Conservation (phyloP, 2,113 vertebrate genomes). For the Xerus inauris region DNA sequence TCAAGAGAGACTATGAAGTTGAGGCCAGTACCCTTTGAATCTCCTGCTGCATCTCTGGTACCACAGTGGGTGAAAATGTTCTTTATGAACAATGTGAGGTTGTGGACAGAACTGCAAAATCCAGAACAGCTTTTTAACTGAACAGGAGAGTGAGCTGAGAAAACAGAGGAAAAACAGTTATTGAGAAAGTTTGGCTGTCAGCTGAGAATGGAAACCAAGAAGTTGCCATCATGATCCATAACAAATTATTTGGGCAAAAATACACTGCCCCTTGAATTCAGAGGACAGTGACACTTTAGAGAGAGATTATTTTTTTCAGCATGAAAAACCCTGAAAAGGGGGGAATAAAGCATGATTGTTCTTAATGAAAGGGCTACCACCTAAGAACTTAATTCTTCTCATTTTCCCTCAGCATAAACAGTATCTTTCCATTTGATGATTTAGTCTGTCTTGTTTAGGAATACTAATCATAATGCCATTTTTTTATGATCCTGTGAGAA, state of each 20-base stretch:
- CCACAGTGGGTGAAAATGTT: background rate
- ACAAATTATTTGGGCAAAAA: background rate
- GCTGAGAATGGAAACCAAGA: background rate
- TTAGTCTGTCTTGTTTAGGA: slow-evolving; percentile 3
- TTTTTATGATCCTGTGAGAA: background rate
- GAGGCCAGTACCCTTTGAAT: background rate
- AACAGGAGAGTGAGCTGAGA: background rate
- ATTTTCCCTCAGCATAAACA: background rate
- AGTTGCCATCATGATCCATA: background rate
- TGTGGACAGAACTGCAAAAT: background rate
- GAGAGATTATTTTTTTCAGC: background rate
- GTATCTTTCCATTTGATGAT: background rate
- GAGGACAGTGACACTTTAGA: background rate
- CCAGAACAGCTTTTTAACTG: background rate
- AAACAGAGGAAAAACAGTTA: background rate
- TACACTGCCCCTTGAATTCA: background rate
- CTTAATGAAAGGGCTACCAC: background rate
- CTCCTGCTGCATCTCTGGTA: background rate
- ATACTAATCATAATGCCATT: background rate
- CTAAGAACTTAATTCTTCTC: background rate
- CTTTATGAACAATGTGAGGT: background rate
- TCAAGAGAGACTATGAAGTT: background rate
- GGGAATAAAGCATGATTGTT: background rate
- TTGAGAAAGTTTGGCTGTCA: background rate
- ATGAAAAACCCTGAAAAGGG: background rate